Base-by-base conservation (phyloP, 2,113 vertebrate genomes). In the Micromys minutus region DNA sequence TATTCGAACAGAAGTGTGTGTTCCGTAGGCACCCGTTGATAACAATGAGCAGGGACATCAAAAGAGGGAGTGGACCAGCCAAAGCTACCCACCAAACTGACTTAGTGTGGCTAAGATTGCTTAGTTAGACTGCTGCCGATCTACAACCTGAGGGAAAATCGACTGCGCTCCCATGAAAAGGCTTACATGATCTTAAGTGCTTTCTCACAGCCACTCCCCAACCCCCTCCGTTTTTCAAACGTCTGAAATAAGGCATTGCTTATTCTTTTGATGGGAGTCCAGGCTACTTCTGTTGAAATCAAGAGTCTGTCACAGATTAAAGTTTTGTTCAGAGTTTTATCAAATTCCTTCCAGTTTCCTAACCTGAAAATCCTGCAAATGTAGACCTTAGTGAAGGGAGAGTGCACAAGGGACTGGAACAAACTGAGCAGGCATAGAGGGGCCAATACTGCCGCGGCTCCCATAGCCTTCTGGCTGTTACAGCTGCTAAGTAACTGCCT, bases 1-100 rank as follows among this genome's bases (percentile, higher is more conserved):
- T 59, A 69, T 34, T 86, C 61, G 71, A 86, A 95, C 26, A 34
- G 57, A 90, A 92, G 88, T 36, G 81, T 63, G 39, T 88, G n/a
- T 45, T 74, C 67, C 69, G 89, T 47, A 86, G 71, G 34, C 22
- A 39, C 26, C 72, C 50, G 71, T 92, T 87, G 92, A 77, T 88
- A 94, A 89, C 59, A 81, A 94, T 88, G 90, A 93, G 86, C 61
- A 91, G 75, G 79, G 87, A 89, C 55, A 63, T 8, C 39, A 42
- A 87, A 91, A 95, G 72, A n/a, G n/a, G 74, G 59, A 61, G 55
- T 4, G 77, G 22, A 52, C 63, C 85, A 90, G 77, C 26, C 10
- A n/a, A 87, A 39, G 24, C 52, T 89, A 52, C 91, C 67, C 84
- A 61, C 59, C 55, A 85, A 59, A 94, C 36, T 42, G 22, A 74